Conservation (phyloP, 1,140 invertebrate species). For the Meloidogyne exigua region DNA sequence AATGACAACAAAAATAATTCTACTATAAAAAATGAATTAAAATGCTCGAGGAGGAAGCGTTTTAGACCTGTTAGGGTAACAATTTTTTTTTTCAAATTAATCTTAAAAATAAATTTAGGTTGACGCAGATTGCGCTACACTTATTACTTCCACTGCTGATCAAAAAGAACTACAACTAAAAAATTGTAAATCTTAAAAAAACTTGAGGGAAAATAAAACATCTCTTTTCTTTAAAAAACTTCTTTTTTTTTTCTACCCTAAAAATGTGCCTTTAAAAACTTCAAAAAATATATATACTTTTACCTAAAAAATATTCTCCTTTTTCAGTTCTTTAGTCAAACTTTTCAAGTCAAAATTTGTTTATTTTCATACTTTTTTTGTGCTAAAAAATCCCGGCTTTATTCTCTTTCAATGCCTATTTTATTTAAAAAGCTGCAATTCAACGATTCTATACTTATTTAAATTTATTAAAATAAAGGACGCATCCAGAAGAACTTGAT, state of each 20-base stretch:
- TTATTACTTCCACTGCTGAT: not conserved
- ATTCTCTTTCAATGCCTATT: not conserved
- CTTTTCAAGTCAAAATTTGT: too few relatives aligned
- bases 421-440: not conserved
- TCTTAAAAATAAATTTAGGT: constrained; percentile 3
- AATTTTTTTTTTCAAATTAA: too few relatives aligned
- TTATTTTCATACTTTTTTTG: not conserved
- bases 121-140: constrained; percentile 16
- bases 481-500: too few relatives aligned
- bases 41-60: constrained; percentile 19
- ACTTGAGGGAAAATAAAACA: too few relatives aligned
- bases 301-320: not conserved
- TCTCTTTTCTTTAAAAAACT: too few relatives aligned
- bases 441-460: not conserved
- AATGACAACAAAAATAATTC: not conserved
- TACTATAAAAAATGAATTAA: not conserved
- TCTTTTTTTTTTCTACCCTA: too few relatives aligned
- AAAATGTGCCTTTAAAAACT: too few relatives aligned
- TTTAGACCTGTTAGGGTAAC: constrained; percentile 20
- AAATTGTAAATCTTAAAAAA: not conserved
- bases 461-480: not conserved
- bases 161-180: not conserved
- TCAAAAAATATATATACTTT: not conserved
- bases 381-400: not conserved
- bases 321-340: too few relatives aligned